Conservation (phyloP, 2,888 invertebrate genomes). For the Leucophora obtusa region DNA sequence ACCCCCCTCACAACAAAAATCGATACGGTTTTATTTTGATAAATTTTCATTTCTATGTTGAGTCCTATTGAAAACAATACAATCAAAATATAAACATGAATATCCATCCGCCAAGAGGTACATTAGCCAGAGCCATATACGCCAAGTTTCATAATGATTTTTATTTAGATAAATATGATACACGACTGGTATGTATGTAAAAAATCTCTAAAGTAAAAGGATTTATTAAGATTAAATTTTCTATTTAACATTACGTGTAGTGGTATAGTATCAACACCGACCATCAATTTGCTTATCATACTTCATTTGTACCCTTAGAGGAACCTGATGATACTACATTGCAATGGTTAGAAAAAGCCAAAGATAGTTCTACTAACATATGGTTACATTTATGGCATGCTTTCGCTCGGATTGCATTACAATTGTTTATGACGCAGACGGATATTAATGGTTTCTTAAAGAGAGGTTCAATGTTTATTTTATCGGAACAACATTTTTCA, state of each 20-base stretch:
- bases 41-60: neutral
- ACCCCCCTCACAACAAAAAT: neutral
- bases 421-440: conserved; percentile 95
- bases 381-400: conserved; percentile 95
- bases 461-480: conserved; percentile 97
- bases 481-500: conserved; percentile 90
- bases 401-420: conserved; percentile 89
- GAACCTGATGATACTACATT: conserved; percentile 75
- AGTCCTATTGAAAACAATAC: conserved; percentile 5
- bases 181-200: conserved; percentile 71
- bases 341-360: conserved; percentile 76
- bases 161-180: conserved; percentile 77
- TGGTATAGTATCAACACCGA: conserved; percentile 75
- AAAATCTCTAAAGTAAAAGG: neutral
- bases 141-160: conserved; percentile 78
- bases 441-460: conserved; percentile 96
- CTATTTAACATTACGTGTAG: conserved; percentile 67
- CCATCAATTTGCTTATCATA: conserved; percentile 74
- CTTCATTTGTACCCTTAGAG: conserved; percentile 74
- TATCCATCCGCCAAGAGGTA: conserved; percentile 75
- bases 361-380: conserved; percentile 79
- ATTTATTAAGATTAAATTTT: neutral
- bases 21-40: conserved; percentile 7
- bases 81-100: conserved; percentile 67
- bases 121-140: conserved; percentile 77